Conservation (phyloP, 92 coral and sea anemone genomes). For the Epizoanthus scotinus region DNA sequence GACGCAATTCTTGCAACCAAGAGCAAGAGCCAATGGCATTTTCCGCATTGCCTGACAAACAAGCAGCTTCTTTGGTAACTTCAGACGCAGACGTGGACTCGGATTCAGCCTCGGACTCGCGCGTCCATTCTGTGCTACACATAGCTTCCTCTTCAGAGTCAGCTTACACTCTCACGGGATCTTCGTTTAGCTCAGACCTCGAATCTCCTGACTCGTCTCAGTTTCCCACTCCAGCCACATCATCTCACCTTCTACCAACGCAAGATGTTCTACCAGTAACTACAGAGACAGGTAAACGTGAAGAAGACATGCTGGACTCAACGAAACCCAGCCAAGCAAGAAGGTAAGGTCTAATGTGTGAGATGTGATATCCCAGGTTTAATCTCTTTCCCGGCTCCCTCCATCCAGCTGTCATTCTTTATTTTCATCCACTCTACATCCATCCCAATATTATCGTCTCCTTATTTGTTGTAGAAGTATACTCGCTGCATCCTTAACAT, state of each 20-base stretch:
- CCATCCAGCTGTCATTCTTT: too few relatives aligned
- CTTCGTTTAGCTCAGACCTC: constrained; percentile 4
- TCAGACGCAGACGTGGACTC: background rate
- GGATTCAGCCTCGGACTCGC: background rate
- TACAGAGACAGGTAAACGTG: background rate
- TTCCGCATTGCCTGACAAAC: too few relatives aligned
- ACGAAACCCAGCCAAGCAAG: background rate
- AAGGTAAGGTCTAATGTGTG: constrained; percentile 7
- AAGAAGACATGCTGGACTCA: background rate
- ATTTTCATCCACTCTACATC: too few relatives aligned
- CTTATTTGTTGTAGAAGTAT: too few relatives aligned
- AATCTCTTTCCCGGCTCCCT: too few relatives aligned
- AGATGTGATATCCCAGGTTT: background rate
- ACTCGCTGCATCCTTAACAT: too few relatives aligned
- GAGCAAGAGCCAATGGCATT: too few relatives aligned
- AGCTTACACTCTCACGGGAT: background rate
- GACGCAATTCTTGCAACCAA: too few relatives aligned
- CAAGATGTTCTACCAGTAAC: background rate
- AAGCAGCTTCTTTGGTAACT: too few relatives aligned
- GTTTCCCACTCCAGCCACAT: background rate
- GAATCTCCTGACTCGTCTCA: background rate
- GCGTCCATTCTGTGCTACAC: background rate
- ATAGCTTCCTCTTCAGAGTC: background rate
- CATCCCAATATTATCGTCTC: too few relatives aligned
- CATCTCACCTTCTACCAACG: background rate